Conservation (phyloP, 2,113 vertebrate species). For the Cottus gobio region DNA sequence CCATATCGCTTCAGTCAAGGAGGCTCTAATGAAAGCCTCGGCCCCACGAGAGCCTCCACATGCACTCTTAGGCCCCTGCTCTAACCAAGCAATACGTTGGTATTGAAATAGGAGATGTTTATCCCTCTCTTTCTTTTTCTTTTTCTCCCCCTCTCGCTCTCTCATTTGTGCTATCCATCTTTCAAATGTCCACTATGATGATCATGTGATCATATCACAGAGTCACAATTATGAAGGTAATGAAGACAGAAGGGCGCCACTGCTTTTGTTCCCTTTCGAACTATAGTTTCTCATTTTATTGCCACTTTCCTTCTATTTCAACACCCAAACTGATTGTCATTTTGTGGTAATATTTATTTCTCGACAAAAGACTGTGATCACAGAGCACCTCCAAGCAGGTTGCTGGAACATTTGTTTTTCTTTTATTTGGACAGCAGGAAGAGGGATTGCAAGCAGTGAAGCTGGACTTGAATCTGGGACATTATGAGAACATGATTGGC, state of each 20-base stretch:
- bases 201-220: slow-evolving; percentile 59
- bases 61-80: slow-evolving; percentile 43
- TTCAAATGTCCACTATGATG: slow-evolving; percentile 38
- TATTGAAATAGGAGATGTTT: slow-evolving; percentile 65
- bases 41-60: slow-evolving; percentile 55
- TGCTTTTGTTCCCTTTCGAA: slow-evolving; percentile 1
- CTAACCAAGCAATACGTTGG: slow-evolving; percentile 32
- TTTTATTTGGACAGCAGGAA: not conserved
- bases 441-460: not conserved
- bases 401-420: not conserved
- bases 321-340: slow-evolving; percentile 5
- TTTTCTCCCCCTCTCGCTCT: slow-evolving; percentile 4
- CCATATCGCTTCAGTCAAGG: slow-evolving; percentile 62
- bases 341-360: slow-evolving; percentile 13
- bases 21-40: slow-evolving; percentile 67
- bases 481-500: not conserved
- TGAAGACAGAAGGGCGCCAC: slow-evolving; percentile 26
- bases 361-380: not conserved
- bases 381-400: not conserved
- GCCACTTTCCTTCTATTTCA: slow-evolving; percentile 20
- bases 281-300: slow-evolving; percentile 4
- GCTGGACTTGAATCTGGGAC: not conserved
- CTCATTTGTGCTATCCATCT: slow-evolving; percentile 3
- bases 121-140: slow-evolving; percentile 20
- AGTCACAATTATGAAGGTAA: slow-evolving; percentile 42